Base-by-base conservation (phyloP, 1,140 invertebrate genomes). In the Psilanteris sp. region DNA sequence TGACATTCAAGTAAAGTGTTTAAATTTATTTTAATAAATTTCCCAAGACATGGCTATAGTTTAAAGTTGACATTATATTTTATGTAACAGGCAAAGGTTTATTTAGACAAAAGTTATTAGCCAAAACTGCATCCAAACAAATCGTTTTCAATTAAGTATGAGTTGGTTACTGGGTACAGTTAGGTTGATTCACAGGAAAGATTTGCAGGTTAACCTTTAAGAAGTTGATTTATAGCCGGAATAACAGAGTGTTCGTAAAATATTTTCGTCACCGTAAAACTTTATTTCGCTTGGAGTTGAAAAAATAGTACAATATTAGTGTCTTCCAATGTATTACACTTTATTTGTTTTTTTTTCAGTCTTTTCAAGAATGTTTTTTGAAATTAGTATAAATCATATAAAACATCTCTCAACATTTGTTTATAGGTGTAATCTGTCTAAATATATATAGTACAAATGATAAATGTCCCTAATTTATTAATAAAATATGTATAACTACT, bases 71-170 rank as follows among this genome's bases (percentile, higher is more conserved):
- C n/a, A n/a, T n/a, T n/a, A n/a, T n/a, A n/a, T n/a, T n/a, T n/a
- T n/a, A n/a, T n/a, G n/a, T n/a, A n/a, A n/a, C n/a, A n/a, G n/a
- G n/a, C 32, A 5, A 34, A 15, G 32, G 15, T 14, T 14, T 7
- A 15, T 6, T 34, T 14, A 9, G 9, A 24, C 9, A 14, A 41
- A 41, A 41, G 11, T 31, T 31, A 14, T 34, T 34, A 11, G 31
- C 13, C 2, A 20, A 44, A 29, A 29, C 24, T 48, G 31, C 10
- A 50, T 50, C 29, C 22, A 20, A 36, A 36, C n/a, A 26, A 52
- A 52, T 52, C 11, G 32, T 34, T 50, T 52, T 52, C 46, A 52
- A 52, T 52, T 37, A 36, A 52, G 31, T 52, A 52, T 36, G 18
- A 52, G 22, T 11, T 52, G 10, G 20, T 34, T 32, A n/a, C 32